phyloP scores from a whole-genome alignment of 64 coral and sea anemone genomes.

The Montipora efflorescens region DNA sequence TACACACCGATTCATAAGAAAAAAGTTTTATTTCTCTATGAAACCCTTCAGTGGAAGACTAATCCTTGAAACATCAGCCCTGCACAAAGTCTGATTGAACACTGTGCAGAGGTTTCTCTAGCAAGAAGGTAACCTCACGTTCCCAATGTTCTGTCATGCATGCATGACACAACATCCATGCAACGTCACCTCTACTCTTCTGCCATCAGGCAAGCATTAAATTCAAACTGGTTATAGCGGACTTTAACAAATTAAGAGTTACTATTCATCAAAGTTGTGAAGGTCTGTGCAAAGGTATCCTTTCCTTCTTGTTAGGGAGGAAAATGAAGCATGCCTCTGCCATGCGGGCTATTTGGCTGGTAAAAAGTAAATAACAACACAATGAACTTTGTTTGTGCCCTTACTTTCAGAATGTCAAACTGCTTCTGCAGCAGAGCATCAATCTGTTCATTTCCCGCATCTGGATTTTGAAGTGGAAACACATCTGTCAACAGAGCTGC shows the following conservation, averaged over 20 bases:
- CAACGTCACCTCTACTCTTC: not conserved
- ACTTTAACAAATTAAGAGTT: not conserved
- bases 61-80: too few relatives aligned
- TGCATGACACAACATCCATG: too few relatives aligned
- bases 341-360: not conserved
- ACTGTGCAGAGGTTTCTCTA: too few relatives aligned
- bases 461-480: conserved; percentile 93
- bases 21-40: too few relatives aligned
- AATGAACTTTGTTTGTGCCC: not conserved
- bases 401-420: conserved; percentile 95
- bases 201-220: not conserved
- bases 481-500: conserved; percentile 87
- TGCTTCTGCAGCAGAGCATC: conserved; percentile 92
- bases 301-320: not conserved
- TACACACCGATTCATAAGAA: too few relatives aligned
- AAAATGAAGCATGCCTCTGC: too few relatives aligned
- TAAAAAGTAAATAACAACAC: too few relatives aligned
- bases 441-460: conserved; percentile 88
- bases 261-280: not conserved
- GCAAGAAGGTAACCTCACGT: too few relatives aligned
- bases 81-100: too few relatives aligned
- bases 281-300: not conserved
- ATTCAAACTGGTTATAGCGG: not conserved
- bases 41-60: too few relatives aligned
- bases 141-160: too few relatives aligned